A percentile compares a stretch with the other conserved stretches of the same genome.
These are phyloP conservation scores for Drosophila parvula DNA, from an alignment of 1,140 invertebrate species.

Conservation along the genomic window DNA sequence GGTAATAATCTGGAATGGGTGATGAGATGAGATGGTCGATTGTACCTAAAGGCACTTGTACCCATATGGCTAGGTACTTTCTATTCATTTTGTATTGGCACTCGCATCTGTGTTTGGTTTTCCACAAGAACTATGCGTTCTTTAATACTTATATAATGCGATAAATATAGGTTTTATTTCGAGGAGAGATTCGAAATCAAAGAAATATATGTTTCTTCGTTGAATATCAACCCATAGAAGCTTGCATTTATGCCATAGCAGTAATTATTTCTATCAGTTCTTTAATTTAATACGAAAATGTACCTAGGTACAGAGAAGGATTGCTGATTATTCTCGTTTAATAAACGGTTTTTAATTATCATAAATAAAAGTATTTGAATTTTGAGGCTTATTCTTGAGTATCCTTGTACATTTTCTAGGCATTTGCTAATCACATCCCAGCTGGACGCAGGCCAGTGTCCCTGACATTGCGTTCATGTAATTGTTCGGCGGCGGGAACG, in stretches of 20 bases:
- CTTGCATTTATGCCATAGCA: neutral
- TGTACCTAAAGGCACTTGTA: neutral
- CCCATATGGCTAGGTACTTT: neutral
- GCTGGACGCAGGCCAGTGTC: conserved; percentile 6
- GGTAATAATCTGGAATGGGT: neutral
- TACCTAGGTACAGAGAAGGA: too few relatives aligned
- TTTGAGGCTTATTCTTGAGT: too few relatives aligned
- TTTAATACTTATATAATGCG: conserved; percentile 27
- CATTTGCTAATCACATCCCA: too few relatives aligned
- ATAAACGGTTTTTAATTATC: too few relatives aligned
- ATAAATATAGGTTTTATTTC: conserved; percentile 9
- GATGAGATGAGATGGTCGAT: neutral
- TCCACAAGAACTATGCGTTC: conserved; percentile 6
- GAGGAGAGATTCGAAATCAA: conserved; percentile 6
- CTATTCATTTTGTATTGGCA: neutral
- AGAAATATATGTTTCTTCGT: neutral
- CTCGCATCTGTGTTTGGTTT: neutral
- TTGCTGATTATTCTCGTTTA: neutral
- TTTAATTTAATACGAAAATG: neutral
- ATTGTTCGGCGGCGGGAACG: conserved; percentile 5
- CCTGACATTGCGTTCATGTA: conserved; percentile 16
- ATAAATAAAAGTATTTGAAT: too few relatives aligned
- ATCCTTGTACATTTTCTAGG: too few relatives aligned
- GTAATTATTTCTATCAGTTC: neutral
- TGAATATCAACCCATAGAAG: neutral